These are phyloP conservation scores for Neodontobutis hainanensis DNA, from an alignment of 2,113 vertebrate genomes.

Conservation along the genomic window DNA sequence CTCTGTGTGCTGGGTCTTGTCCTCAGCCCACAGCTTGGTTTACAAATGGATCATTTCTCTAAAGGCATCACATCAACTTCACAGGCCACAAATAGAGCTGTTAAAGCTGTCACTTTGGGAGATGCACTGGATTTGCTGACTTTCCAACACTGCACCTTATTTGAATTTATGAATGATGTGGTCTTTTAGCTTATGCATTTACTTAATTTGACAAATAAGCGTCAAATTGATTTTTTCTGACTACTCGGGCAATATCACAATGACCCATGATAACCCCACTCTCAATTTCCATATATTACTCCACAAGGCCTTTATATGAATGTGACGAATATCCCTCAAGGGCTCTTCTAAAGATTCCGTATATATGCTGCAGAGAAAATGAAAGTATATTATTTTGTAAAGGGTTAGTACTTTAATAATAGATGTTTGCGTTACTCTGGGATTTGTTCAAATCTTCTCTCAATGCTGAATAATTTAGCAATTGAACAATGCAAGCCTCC, in stretches of 20 bases:
- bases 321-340: slow-evolving; percentile 14
- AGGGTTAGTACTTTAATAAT: slow-evolving; percentile 3
- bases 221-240: not conserved
- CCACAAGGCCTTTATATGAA: slow-evolving; percentile 34
- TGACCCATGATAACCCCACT: slow-evolving; percentile 17
- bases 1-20: slow-evolving; percentile 61
- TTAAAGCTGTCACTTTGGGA: slow-evolving; percentile 32
- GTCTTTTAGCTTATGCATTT: not conserved
- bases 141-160: not conserved
- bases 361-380: slow-evolving; percentile 37
- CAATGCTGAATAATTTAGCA: slow-evolving; percentile 63
- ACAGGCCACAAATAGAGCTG: slow-evolving; percentile 43
- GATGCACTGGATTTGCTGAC: not conserved
- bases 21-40: slow-evolving; percentile 60
- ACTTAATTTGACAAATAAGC: slow-evolving; percentile 1
- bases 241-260: not conserved
- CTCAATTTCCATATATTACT: slow-evolving; percentile 19
- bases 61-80: slow-evolving; percentile 47
- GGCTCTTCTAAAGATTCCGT: slow-evolving; percentile 36
- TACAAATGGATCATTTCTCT: slow-evolving; percentile 61
- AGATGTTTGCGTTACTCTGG: slow-evolving; percentile 32
- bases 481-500: slow-evolving; percentile 41
- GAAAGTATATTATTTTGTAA: slow-evolving; percentile 38
- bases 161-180: not conserved
- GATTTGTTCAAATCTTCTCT: slow-evolving; percentile 58